These are phyloP conservation scores for Kryptopterus vitreolus DNA, from an alignment of 2,797 vertebrate genomes.

Conservation along the genomic window DNA sequence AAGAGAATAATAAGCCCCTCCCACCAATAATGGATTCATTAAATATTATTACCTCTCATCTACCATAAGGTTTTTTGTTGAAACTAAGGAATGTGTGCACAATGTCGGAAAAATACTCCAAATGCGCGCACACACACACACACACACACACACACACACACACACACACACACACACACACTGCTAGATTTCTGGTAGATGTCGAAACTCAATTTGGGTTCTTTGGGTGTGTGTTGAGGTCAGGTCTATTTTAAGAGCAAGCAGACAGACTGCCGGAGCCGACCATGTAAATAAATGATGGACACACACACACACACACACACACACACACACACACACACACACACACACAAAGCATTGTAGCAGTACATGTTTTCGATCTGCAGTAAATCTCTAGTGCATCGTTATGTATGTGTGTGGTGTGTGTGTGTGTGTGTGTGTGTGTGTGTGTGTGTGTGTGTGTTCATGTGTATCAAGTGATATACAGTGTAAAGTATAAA, in stretches of 20 bases:
- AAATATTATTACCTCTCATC: neutral
- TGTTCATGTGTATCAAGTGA: too few relatives aligned
- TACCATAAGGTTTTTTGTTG: neutral
- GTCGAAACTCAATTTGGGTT: conserved; percentile 36
- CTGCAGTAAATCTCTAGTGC: neutral
- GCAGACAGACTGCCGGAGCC: conserved; percentile 74
- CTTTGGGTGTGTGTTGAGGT: conserved; percentile 69
- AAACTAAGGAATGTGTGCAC: neutral
- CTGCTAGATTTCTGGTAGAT: conserved; percentile 7
- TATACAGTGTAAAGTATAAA: too few relatives aligned
- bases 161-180: neutral
- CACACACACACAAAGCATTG: conserved; percentile 34
- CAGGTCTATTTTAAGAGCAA: conserved; percentile 78
- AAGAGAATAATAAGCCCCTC: neutral
- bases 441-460: too few relatives aligned
- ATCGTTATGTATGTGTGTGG: too few relatives aligned
- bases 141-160: conserved; percentile 5
- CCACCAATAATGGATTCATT: neutral
- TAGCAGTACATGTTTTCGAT: conserved; percentile 26
- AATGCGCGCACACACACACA: neutral
- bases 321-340: conserved; percentile 28
- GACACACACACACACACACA: conserved; percentile 25
- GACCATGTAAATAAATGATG: conserved; percentile 30
- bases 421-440: too few relatives aligned
- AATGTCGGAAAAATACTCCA: neutral